These are phyloP conservation scores for Teleopsis dalmanni DNA, from an alignment of 1,140 invertebrate species.

Conservation along the genomic window DNA sequence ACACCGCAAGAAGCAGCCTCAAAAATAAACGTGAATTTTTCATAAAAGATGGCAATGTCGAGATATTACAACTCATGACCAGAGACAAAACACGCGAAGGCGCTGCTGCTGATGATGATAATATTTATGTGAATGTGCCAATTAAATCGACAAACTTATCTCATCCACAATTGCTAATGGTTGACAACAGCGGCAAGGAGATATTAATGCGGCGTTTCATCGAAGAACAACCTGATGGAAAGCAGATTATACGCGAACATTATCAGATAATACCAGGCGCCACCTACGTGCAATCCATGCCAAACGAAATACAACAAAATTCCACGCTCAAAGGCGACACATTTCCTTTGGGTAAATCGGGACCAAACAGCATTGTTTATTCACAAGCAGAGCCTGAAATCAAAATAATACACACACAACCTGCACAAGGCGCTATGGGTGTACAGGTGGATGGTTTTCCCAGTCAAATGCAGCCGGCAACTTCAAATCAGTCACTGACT, in stretches of 20 bases:
- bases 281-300: constrained; percentile 36
- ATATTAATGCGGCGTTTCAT: constrained; percentile 72
- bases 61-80: constrained; percentile 70
- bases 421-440: constrained; percentile 18
- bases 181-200: constrained; percentile 65
- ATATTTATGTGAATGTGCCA: constrained; percentile 54
- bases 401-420: constrained; percentile 35
- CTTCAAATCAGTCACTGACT: constrained; percentile 39
- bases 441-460: constrained; percentile 11
- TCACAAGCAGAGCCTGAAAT: constrained; percentile 39
- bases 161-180: constrained; percentile 54
- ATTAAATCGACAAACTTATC: constrained; percentile 48
- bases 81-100: constrained; percentile 48
- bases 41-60: constrained; percentile 73
- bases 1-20: constrained; percentile 36
- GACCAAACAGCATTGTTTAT: constrained; percentile 37
- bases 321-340: constrained; percentile 39
- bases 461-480: constrained; percentile 24
- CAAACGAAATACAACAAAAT: constrained; percentile 35
- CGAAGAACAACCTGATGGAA: constrained; percentile 62
- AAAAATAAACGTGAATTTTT: constrained; percentile 57
- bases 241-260: constrained; percentile 48
- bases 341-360: constrained; percentile 40
- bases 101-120: constrained; percentile 35
- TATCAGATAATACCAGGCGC: constrained; percentile 48